Percentiles rank a stretch among this genome's conserved stretches.
Evolutionary conservation across 1,140 invertebrate genomes (phyloP).

Genomic region (Pachypeltis micranthus): DNA sequence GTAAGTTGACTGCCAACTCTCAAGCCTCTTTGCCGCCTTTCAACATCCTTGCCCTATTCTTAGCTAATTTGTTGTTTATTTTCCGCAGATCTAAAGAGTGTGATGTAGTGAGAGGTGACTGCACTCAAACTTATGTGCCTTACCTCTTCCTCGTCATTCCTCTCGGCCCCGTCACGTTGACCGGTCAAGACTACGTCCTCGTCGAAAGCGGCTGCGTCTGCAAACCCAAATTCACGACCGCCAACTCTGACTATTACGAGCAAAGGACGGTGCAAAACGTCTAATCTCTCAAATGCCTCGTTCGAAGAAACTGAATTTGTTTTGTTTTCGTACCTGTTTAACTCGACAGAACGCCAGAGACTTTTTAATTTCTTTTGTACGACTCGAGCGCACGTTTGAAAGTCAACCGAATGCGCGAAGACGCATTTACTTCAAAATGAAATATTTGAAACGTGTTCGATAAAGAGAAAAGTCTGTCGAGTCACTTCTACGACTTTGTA

Average conservation of each 20-base stretch:
- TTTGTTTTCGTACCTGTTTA: too few species aligned
- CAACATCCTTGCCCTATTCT: background rate
- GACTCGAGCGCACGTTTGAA: too few species aligned
- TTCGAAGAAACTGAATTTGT: too few species aligned
- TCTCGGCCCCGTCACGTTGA: constrained; percentile 76
- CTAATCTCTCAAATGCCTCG: too few species aligned
- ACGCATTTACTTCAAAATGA: too few species aligned
- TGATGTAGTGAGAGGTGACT: constrained; percentile 73
- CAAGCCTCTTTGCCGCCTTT: too few species aligned
- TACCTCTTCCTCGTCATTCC: constrained; percentile 84
- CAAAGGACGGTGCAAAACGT: background rate
- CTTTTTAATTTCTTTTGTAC: too few species aligned
- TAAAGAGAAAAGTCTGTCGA: too few species aligned
- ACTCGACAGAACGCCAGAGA: too few species aligned
- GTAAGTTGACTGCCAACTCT: constrained; percentile 32
- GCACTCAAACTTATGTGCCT: constrained; percentile 83
- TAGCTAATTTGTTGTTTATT: constrained; percentile 14
- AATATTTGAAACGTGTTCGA: too few species aligned
- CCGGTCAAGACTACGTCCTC: constrained; percentile 81
- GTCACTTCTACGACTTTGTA: too few species aligned
- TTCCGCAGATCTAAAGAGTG: constrained; percentile 73
- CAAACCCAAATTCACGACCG: constrained; percentile 58
- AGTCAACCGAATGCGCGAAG: too few species aligned
- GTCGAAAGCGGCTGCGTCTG: constrained; percentile 87
- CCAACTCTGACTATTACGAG: background rate